Conservation (phyloP, 64 coral and sea anemone species). For the Pocillopora damicornis region DNA sequence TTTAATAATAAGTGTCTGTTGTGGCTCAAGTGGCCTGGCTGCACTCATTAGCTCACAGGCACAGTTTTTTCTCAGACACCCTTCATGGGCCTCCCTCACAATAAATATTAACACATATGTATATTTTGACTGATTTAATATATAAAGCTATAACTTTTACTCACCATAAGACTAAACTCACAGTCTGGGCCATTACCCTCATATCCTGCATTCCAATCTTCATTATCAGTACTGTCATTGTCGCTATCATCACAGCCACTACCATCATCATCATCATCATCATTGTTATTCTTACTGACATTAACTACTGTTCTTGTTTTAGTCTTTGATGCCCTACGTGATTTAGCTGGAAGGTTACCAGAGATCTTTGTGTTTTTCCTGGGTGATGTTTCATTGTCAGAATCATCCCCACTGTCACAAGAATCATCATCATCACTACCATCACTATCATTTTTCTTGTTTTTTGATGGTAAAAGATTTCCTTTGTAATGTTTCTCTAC, state of each 20-base stretch:
- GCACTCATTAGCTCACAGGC: too few species aligned
- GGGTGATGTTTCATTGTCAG: conserved; percentile 31
- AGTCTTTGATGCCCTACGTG: background rate
- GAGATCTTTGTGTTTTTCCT: conserved; percentile 15
- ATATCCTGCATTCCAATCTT: conserved; percentile 91
- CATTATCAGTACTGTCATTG: conserved; percentile 53
- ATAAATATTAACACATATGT: too few species aligned
- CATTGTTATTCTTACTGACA: conserved; percentile 26
- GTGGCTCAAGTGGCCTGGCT: too few species aligned
- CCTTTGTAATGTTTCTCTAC: conserved; percentile 94
- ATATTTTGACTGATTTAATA: too few species aligned
- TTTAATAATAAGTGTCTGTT: too few species aligned
- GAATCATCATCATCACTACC: conserved; percentile 62
- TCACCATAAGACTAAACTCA: conserved; percentile 95
- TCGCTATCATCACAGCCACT: conserved; percentile 48
- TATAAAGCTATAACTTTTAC: background rate
- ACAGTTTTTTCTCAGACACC: too few species aligned
- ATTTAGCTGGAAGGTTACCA: conserved; percentile 16
- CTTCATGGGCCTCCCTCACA: too few species aligned
- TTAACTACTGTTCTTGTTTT: background rate
- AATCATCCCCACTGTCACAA: conserved; percentile 76
- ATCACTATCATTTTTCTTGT: conserved; percentile 52
- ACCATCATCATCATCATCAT: conserved; percentile 64
- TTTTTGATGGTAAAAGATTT: conserved; percentile 38
- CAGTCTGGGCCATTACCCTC: conserved; percentile 73